Conservation (phyloP, 2,888 invertebrate species). For the Masnerella sp. region DNA sequence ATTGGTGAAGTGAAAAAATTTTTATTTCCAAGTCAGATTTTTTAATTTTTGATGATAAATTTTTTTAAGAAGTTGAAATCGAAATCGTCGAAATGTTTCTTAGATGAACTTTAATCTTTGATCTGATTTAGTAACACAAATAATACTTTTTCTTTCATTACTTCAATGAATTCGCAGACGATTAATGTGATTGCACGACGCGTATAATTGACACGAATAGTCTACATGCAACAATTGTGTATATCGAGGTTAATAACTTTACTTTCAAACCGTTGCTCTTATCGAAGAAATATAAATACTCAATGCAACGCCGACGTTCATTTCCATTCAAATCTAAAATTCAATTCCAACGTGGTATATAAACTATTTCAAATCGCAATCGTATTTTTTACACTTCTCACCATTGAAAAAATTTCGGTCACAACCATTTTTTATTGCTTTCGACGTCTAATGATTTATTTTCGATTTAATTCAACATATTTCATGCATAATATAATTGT, state of each 20-base stretch:
- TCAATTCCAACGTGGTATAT: no score
- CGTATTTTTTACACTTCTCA: no score
- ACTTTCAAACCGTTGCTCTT: constrained; percentile 6
- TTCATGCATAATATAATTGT: no score
- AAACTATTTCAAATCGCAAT: no score
- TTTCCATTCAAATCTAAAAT: no score
- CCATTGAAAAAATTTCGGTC: no score
- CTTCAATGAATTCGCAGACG: constrained; percentile 4
- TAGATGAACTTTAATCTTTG: neutral
- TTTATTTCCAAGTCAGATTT: neutral
- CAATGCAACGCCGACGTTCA: neutral
- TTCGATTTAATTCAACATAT: no score
- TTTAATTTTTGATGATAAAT: no score
- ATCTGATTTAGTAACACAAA: constrained; percentile 6
- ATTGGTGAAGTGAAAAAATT: neutral
- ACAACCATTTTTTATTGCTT: no score
- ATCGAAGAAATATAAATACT: constrained; percentile 5
- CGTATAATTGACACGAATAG: constrained; percentile 6
- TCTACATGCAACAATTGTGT: constrained; percentile 7
- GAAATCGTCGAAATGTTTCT: no score
- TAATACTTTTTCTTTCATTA: neutral
- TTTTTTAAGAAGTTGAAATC: no score
- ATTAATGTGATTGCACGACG: constrained; percentile 6
- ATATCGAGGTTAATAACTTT: constrained; percentile 16
- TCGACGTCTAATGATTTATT: no score